Evolutionary conservation across 2,113 vertebrate genomes (phyloP).

Genomic region (Phyllostomus hastatus): DNA sequence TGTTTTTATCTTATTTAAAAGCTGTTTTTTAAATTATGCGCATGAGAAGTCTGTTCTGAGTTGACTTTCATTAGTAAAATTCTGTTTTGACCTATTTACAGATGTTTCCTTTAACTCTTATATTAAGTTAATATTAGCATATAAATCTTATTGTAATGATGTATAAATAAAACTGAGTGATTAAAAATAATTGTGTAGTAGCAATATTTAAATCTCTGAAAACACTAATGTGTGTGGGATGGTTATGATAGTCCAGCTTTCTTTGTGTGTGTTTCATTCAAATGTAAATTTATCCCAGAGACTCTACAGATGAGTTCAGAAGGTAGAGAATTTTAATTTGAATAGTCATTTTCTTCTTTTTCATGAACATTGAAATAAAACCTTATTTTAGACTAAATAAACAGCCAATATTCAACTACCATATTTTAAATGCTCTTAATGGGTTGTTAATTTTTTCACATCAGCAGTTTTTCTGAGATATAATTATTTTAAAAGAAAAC

Average conservation of each 20-base stretch:
- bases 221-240: slow-evolving; percentile 43
- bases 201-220: slow-evolving; percentile 47
- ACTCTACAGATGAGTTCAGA: slow-evolving; percentile 56
- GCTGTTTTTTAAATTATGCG: background rate
- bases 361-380: slow-evolving; percentile 43
- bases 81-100: slow-evolving; percentile 35
- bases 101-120: slow-evolving; percentile 25
- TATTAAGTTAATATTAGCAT: slow-evolving; percentile 27
- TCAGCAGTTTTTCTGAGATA: background rate
- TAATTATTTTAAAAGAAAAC: slow-evolving; percentile 20
- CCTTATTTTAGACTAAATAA: background rate
- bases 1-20: slow-evolving; percentile 43
- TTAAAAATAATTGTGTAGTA: slow-evolving; percentile 32
- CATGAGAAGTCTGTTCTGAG: background rate
- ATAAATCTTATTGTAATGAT: slow-evolving; percentile 31
- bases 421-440: slow-evolving; percentile 42
- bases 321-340: slow-evolving; percentile 49
- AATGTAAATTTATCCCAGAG: background rate
- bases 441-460: slow-evolving; percentile 31
- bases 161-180: slow-evolving; percentile 29
- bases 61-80: slow-evolving; percentile 31
- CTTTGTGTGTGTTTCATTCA: slow-evolving; percentile 74
- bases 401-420: background rate
- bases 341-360: slow-evolving; percentile 60
- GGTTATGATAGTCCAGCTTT: slow-evolving; percentile 63